Evolutionary conservation across 2,797 vertebrate genomes (phyloP).

Genomic region (Hapalemur alaotrensis): DNA sequence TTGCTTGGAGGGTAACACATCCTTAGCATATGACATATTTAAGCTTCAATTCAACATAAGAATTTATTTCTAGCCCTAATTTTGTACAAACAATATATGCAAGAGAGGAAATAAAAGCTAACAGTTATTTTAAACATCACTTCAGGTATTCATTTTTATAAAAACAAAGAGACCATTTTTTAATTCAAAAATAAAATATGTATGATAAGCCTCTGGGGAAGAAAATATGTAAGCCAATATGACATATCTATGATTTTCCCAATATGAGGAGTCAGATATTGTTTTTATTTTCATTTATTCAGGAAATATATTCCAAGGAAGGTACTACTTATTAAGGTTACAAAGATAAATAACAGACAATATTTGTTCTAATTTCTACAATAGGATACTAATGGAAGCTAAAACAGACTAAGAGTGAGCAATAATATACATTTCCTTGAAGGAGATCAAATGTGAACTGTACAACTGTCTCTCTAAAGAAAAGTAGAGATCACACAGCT

Average conservation of each 20-base stretch:
- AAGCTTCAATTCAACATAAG: neutral
- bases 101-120: neutral
- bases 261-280: neutral
- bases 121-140: neutral
- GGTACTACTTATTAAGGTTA: neutral
- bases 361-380: neutral
- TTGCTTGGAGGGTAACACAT: neutral
- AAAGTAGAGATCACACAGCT: too few species aligned
- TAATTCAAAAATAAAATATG: neutral
- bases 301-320: neutral
- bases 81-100: neutral
- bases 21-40: neutral
- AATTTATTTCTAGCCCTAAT: neutral
- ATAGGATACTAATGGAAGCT: neutral
- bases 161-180: neutral
- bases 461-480: neutral
- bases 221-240: neutral
- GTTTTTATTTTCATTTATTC: neutral
- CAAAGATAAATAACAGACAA: neutral
- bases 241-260: neutral
- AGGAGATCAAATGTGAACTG: neutral
- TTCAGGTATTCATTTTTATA: neutral
- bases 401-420: neutral
- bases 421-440: neutral
- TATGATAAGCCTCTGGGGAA: neutral